phyloP scores from a whole-genome alignment of 2,888 invertebrate genomes.

The Pogonocherus hispidulus region DNA sequence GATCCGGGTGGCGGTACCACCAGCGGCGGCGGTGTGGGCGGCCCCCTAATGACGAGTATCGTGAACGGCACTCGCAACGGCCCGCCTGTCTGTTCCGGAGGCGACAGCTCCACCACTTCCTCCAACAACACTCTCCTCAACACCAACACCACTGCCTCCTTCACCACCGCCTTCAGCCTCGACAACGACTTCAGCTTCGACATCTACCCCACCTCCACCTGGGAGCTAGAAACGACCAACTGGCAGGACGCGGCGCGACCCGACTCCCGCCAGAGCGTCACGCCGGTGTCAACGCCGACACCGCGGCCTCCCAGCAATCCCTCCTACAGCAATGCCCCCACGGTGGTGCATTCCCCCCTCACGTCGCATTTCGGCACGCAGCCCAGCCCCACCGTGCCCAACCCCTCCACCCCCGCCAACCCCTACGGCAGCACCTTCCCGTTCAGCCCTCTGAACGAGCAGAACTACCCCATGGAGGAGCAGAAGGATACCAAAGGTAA shows the following conservation, averaged over 20 bases:
- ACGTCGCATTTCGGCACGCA: slow-evolving; percentile 70
- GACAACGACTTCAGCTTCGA: slow-evolving; percentile 68
- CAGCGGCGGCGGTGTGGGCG: slow-evolving; percentile 70
- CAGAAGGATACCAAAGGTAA: slow-evolving; percentile 69
- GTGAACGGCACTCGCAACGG: slow-evolving; percentile 75
- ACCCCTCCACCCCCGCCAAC: slow-evolving; percentile 59
- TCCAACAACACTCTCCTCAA: slow-evolving; percentile 56
- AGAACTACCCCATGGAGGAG: slow-evolving; percentile 67
- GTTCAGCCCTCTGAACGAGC: slow-evolving; percentile 76
- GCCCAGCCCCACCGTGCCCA: slow-evolving; percentile 70
- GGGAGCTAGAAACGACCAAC: slow-evolving; percentile 69
- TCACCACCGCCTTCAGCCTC: slow-evolving; percentile 44
- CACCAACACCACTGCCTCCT: slow-evolving; percentile 50
- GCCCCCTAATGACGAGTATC: slow-evolving; percentile 81
- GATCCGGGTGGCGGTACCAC: slow-evolving; percentile 64
- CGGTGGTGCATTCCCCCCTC: slow-evolving; percentile 67
- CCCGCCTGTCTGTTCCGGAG: slow-evolving; percentile 57
- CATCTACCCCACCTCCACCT: slow-evolving; percentile 76
- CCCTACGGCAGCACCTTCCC: slow-evolving; percentile 72
- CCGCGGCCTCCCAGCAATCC: slow-evolving; percentile 65
- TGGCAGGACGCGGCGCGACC: slow-evolving; percentile 69
- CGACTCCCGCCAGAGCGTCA: slow-evolving; percentile 76
- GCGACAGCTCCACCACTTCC: slow-evolving; percentile 59
- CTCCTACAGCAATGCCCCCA: slow-evolving; percentile 55
- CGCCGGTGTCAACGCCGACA: slow-evolving; percentile 75